Percentiles rank a stretch among this genome's conserved stretches.
phyloP scores from a whole-genome alignment of 2,888 invertebrate species.

The Mimachlamys varia region DNA sequence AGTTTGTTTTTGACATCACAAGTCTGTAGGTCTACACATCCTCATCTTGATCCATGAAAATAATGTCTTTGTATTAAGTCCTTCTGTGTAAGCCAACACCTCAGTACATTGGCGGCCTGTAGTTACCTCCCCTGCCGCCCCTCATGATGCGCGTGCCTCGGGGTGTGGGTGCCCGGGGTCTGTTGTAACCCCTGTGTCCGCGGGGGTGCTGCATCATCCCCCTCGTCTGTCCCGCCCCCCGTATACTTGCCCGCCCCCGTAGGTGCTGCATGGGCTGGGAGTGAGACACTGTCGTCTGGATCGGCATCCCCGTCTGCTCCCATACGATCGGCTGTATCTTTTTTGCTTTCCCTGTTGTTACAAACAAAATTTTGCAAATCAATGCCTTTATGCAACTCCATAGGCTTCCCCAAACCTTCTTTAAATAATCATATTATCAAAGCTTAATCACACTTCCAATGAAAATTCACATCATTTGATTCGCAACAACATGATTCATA shows the following conservation, averaged over 20 bases:
- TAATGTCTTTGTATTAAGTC: neutral
- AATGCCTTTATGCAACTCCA: too few relatives aligned
- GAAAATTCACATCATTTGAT: too few relatives aligned
- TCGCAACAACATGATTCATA: too few relatives aligned
- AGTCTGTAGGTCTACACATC: neutral
- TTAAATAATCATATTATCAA: too few relatives aligned
- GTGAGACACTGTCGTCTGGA: conserved; percentile 40
- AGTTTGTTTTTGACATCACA: neutral
- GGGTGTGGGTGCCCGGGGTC: conserved; percentile 44
- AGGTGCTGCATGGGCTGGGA: conserved; percentile 42
- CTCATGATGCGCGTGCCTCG: conserved; percentile 39
- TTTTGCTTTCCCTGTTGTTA: conserved; percentile 63
- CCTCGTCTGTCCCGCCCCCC: conserved; percentile 44
- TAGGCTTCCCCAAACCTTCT: too few relatives aligned
- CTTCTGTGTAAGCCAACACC: neutral
- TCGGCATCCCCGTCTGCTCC: conserved; percentile 56
- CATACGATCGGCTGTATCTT: conserved; percentile 73
- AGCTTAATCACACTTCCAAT: too few relatives aligned
- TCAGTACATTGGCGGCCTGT: conserved; percentile 53
- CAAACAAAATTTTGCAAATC: neutral
- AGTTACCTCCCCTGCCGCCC: conserved; percentile 54
- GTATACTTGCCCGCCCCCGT: conserved; percentile 34
- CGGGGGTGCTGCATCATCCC: conserved; percentile 55
- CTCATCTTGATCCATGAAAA: neutral
- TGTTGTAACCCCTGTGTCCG: conserved; percentile 51